Conservation (phyloP, 2,888 invertebrate species). For the Sesamia inferens region DNA sequence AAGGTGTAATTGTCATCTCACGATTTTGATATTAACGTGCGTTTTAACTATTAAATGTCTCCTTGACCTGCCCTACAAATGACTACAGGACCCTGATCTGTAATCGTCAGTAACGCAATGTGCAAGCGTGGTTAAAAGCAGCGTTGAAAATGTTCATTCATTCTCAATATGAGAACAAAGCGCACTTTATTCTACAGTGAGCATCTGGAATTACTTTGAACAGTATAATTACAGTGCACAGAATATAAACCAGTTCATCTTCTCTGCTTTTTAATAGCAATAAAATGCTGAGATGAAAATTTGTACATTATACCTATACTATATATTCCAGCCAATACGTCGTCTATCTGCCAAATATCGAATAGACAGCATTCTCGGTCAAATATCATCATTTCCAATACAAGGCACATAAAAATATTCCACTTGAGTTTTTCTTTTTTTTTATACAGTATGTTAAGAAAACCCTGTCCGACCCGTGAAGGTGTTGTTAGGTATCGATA, state of each 20-base stretch:
- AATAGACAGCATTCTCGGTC: slow-evolving; percentile 19
- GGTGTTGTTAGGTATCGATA: too few species aligned
- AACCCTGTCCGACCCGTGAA: too few species aligned
- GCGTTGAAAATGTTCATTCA: background rate
- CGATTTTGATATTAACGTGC: background rate
- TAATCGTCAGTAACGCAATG: slow-evolving; percentile 1
- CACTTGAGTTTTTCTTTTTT: background rate
- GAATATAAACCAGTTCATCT: slow-evolving; percentile 21
- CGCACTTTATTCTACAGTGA: slow-evolving; percentile 1
- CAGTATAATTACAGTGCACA: background rate
- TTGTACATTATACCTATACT: background rate
- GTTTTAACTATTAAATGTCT: background rate
- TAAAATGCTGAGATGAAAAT: slow-evolving; percentile 11
- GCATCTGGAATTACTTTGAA: slow-evolving; percentile 22
- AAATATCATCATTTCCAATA: slow-evolving; percentile 30
- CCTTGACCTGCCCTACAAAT: slow-evolving; percentile 11
- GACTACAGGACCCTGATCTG: background rate
- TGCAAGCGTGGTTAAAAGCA: slow-evolving; percentile 2
- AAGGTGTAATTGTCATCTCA: slow-evolving; percentile 3
- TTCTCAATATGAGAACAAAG: background rate
- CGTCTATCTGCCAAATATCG: slow-evolving; percentile 46
- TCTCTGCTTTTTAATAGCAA: slow-evolving; percentile 12
- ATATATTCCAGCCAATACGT: slow-evolving; percentile 10
- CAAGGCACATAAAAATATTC: background rate
- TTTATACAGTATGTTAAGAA: too few species aligned